Conservation (phyloP, 30 jellyfish, hydroid and myxozoan genomes). For the Cassiopea andromeda region DNA sequence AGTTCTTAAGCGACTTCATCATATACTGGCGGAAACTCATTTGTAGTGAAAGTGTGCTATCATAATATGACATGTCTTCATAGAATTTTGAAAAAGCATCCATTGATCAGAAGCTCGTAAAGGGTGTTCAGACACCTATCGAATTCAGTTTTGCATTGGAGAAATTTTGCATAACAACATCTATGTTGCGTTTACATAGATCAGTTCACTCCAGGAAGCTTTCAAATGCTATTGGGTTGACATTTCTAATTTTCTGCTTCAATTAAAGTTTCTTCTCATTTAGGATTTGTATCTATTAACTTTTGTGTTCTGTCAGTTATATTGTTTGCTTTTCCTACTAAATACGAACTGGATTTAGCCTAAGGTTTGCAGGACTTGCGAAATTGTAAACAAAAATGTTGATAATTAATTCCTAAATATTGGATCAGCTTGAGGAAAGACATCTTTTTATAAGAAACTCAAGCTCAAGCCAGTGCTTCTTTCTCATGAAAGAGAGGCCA, state of each 20-base stretch:
- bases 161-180: background rate
- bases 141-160: background rate
- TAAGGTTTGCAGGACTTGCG: background rate
- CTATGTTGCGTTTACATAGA: background rate
- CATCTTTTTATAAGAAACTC: too few species aligned
- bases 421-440: background rate
- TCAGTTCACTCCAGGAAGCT: background rate
- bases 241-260: background rate
- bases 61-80: too few species aligned
- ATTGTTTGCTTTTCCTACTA: background rate
- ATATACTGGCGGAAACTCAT: too few species aligned
- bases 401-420: background rate
- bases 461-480: too few species aligned
- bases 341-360: background rate
- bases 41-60: too few species aligned
- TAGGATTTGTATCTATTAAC: background rate
- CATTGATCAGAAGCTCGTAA: too few species aligned
- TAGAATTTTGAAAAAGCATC: too few species aligned
- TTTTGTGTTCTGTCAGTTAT: background rate
- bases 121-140: background rate
- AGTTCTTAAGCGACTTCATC: too few species aligned
- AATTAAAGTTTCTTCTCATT: background rate
- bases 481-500: too few species aligned
- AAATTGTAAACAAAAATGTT: background rate
- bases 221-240: background rate